Base-by-base conservation (phyloP, 1,140 invertebrate genomes). In the Calliopsis andreniformis region DNA sequence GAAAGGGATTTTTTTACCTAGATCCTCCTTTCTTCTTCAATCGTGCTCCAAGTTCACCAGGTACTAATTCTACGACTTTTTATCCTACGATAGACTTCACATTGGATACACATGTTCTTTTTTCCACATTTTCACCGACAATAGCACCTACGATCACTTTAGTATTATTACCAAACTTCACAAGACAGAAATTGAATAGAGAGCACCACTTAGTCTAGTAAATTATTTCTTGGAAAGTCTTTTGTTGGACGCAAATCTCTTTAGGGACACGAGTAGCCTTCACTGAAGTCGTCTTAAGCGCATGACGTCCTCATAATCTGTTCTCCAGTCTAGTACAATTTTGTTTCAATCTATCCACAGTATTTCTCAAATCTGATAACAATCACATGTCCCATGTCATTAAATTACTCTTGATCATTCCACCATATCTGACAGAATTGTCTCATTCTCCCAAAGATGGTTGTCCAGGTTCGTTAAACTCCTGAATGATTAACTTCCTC, bases 1-100 rank as follows among this genome's bases (percentile, higher is more conserved):
- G 7, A 16, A 35, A 2, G 18, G 1, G n/a, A 28, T 30, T 16
- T 0, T n/a, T 28, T 62, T 72, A 72, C 69, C 45, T 72, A 53
- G 5, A 20, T 39, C 28, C 30, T 39, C 45, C 16, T 16, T n/a
- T 1, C n/a, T 23, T 10, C 30, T 12, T 6, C 6, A 4, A 42
- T 39, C 10, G n/a, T 28, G 14, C 23, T 39, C 14, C 23, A 0
- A 4, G 16, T 69, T 32, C 2, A 23, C n/a, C 14, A 0, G 16
- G n/a, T 25, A n/a, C 25, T 30, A 2, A 3, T 43, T 42, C 23
- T 7, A n/a, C 20, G 14, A 18, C 10, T 4, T 2, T n/a, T n/a
- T 28, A n/a, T 43, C 35, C 8, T 14, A 56, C 7, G 10, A 18
- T 56, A 4, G 51, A n/a, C 30, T 23, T 59, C 56, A 42, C 56